phyloP scores from a whole-genome alignment of 2,888 invertebrate species.

The Meta bourneti region DNA sequence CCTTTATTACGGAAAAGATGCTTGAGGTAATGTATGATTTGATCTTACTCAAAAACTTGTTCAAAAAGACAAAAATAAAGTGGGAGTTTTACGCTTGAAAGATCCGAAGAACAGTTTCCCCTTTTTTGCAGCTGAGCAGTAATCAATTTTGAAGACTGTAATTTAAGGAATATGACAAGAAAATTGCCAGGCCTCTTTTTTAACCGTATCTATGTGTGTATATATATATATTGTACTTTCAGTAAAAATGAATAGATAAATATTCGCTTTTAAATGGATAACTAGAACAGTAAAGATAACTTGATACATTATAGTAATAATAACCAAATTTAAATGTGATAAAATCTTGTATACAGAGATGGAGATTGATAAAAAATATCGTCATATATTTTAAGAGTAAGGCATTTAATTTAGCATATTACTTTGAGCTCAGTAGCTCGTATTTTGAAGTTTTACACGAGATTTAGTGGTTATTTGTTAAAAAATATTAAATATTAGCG shows the following conservation, averaged over 20 bases:
- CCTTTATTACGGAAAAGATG: not conserved
- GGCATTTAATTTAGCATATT: too few species aligned
- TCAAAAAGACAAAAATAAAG: constrained; percentile 18
- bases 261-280: not conserved
- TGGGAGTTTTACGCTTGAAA: constrained; percentile 11
- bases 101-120: not conserved
- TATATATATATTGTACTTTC: not conserved
- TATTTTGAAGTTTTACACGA: too few species aligned
- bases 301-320: not conserved
- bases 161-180: constrained; percentile 35
- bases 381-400: too few species aligned
- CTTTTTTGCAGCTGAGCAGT: not conserved
- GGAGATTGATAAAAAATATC: too few species aligned
- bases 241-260: constrained; percentile 1
- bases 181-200: constrained; percentile 3
- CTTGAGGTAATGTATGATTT: not conserved
- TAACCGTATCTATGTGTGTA: not conserved
- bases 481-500: too few species aligned
- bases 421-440: too few species aligned
- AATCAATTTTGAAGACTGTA: constrained; percentile 32
- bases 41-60: not conserved
- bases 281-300: not conserved
- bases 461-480: too few species aligned
- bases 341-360: too few species aligned
- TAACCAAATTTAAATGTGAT: not conserved